phyloP scores from a whole-genome alignment of 1,140 invertebrate genomes.

The Aphis craccivora region DNA sequence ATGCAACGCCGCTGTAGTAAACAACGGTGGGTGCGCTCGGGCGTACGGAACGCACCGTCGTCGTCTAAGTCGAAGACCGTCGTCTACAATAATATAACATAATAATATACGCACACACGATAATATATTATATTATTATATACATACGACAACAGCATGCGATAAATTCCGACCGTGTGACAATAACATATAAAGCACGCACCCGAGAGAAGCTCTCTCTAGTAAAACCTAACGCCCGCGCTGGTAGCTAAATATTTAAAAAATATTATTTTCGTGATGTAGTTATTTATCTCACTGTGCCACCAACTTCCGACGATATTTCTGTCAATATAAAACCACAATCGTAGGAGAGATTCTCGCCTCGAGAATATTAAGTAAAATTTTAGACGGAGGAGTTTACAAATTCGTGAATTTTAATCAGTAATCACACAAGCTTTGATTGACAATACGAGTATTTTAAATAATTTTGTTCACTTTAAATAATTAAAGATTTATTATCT shows the following conservation, averaged over 20 bases:
- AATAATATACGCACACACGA: not conserved
- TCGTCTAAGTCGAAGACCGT: not conserved
- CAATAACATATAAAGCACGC: not conserved
- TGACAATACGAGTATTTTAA: not conserved
- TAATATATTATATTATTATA: not conserved
- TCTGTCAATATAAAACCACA: not conserved
- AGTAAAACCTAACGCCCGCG: not conserved
- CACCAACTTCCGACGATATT: not conserved
- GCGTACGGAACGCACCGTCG: not conserved
- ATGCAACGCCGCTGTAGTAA: conserved; percentile 31
- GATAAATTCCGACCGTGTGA: conserved; percentile 42
- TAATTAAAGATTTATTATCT: no score
- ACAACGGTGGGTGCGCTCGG: conserved; percentile 44
- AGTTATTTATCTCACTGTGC: not conserved
- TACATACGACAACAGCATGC: not conserved
- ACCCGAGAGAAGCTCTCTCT: not conserved
- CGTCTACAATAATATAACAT: not conserved
- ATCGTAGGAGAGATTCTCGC: no score
- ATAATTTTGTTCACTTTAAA: not conserved
- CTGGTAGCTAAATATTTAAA: not conserved
- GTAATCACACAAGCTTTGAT: not conserved
- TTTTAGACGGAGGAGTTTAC: not conserved
- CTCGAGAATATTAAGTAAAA: not conserved
- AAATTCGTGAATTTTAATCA: not conserved
- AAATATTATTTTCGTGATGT: not conserved